phyloP scores from a whole-genome alignment of 2,888 invertebrate genomes.

The Stictocephala bisonia region DNA sequence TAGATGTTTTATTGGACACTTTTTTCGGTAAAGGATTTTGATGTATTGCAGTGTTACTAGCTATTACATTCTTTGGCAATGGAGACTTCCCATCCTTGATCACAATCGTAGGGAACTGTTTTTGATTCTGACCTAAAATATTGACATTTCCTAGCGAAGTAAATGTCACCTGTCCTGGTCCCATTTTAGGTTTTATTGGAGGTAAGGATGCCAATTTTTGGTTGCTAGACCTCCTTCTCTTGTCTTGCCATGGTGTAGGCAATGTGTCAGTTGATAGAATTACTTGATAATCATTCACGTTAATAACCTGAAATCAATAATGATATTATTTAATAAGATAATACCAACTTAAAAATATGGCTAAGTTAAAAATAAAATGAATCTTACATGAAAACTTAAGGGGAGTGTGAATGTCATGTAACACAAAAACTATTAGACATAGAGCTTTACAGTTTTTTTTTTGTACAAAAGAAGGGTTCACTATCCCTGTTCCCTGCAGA shows the following conservation, averaged over 20 bases:
- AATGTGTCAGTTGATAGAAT: conserved; percentile 29
- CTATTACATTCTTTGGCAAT: neutral
- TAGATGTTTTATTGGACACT: neutral
- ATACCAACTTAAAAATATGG: neutral
- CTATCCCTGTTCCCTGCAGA: no score
- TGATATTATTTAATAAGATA: neutral
- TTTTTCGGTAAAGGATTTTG: neutral
- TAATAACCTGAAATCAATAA: conserved; percentile 28
- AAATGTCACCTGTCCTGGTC: neutral
- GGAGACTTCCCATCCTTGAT: conserved; percentile 21
- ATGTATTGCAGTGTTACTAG: neutral
- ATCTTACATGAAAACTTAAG: neutral
- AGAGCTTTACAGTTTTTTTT: no score
- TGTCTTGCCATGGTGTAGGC: conserved; percentile 26
- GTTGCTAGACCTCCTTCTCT: neutral
- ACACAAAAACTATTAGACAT: no score
- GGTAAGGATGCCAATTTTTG: conserved; percentile 10
- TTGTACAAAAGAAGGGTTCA: no score
- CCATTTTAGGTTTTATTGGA: conserved; percentile 12
- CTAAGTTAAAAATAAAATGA: neutral
- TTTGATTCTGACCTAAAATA: conserved; percentile 9
- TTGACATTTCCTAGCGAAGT: neutral
- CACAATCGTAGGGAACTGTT: conserved; percentile 1
- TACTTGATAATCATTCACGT: conserved; percentile 23
- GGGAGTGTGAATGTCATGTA: no score